Percentiles rank a stretch among this genome's conserved stretches.
Conservation (phyloP, 2,797 vertebrate genomes). For the Parotocinclus haroldoi region DNA sequence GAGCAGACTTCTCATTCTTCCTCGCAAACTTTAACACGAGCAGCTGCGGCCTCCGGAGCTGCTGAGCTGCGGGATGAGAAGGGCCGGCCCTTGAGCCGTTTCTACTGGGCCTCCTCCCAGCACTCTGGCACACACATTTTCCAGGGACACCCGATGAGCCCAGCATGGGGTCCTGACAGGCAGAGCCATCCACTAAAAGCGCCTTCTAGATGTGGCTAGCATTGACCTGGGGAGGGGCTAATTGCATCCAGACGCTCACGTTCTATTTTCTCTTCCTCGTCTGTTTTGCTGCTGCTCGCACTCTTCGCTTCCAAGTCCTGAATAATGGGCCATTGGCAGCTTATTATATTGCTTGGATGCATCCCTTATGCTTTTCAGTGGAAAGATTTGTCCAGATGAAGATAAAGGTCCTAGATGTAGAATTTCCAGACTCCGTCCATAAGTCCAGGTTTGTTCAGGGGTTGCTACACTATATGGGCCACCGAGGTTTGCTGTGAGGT, state of each 20-base stretch:
- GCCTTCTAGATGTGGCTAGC: slow-evolving; percentile 64
- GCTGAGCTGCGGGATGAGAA: slow-evolving; percentile 39
- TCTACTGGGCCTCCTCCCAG: slow-evolving; percentile 46
- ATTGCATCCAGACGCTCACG: slow-evolving; percentile 81
- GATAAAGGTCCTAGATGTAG: slow-evolving; percentile 13
- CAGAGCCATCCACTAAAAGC: slow-evolving; percentile 69
- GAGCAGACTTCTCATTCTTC: slow-evolving; percentile 42
- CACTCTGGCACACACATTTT: slow-evolving; percentile 66
- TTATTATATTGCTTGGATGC: slow-evolving; percentile 73
- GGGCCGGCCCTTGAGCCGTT: slow-evolving; percentile 33
- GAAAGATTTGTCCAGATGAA: slow-evolving; percentile 51
- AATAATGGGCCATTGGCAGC: slow-evolving; percentile 72
- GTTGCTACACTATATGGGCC: no score
- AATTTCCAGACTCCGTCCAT: neutral
- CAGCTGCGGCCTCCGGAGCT: slow-evolving; percentile 55
- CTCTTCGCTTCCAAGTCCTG: slow-evolving; percentile 55
- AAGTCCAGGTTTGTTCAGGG: no score
- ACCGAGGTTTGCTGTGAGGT: no score
- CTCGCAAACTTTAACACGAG: slow-evolving; percentile 52
- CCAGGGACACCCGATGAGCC: slow-evolving; percentile 69
- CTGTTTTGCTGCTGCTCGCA: slow-evolving; percentile 48
- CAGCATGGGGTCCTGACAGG: slow-evolving; percentile 76
- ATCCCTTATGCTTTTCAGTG: slow-evolving; percentile 51
- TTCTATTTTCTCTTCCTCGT: slow-evolving; percentile 30
- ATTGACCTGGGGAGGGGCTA: slow-evolving; percentile 72